phyloP scores from a whole-genome alignment of 2,888 invertebrate species.

The Kuschelorhynchus macadamiae region DNA sequence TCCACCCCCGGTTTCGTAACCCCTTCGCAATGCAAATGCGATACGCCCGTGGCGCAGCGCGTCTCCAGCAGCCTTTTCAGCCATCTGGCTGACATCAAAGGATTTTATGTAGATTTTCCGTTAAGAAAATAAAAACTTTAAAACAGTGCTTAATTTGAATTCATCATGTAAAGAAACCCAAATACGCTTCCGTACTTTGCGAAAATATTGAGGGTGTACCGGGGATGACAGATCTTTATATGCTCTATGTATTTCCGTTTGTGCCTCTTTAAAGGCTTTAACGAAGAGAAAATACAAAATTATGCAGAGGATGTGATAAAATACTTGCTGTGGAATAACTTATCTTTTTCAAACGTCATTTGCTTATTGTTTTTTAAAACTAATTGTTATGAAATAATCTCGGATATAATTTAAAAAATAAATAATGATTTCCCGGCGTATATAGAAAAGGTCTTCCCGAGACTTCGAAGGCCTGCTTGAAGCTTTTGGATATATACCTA shows the following conservation, averaged over 20 bases:
- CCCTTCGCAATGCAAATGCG: constrained; percentile 68
- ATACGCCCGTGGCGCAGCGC: constrained; percentile 61
- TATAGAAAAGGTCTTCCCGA: too few relatives aligned
- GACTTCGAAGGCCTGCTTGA: too few relatives aligned
- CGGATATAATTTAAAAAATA: too few relatives aligned
- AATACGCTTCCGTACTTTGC: constrained; percentile 51
- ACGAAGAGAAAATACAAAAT: background rate
- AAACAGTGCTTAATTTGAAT: constrained; percentile 66
- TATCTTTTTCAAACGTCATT: too few relatives aligned
- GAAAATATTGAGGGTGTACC: constrained; percentile 20
- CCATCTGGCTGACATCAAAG: constrained; percentile 67
- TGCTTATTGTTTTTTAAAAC: too few relatives aligned
- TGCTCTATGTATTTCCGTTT: background rate
- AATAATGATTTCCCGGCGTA: too few relatives aligned
- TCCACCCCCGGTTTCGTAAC: constrained; percentile 64
- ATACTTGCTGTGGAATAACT: too few relatives aligned
- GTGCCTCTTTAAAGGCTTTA: background rate
- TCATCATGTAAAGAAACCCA: constrained; percentile 64
- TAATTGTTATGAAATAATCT: too few relatives aligned
- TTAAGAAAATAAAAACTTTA: constrained; percentile 69
- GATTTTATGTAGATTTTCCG: constrained; percentile 67
- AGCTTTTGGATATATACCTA: too few relatives aligned
- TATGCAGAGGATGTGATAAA: too few relatives aligned
- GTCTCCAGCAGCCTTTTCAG: constrained; percentile 62
- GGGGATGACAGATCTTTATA: constrained; percentile 4